Conservation (phyloP, 1,140 invertebrate genomes). For the Holcopasites calliopsidis region DNA sequence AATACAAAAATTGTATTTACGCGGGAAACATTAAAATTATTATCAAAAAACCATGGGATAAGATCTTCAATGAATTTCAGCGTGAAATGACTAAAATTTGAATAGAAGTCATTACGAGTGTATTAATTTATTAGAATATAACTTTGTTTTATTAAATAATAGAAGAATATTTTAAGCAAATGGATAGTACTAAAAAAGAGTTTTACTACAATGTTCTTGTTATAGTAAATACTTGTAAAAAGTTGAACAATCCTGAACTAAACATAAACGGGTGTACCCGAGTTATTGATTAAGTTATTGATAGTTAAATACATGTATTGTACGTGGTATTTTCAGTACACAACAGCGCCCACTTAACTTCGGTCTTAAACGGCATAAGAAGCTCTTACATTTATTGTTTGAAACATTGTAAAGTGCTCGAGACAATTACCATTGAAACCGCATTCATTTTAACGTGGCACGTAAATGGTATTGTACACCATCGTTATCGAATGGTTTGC, state of each 20-base stretch:
- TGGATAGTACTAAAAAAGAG: too few relatives aligned
- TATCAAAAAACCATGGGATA: too few relatives aligned
- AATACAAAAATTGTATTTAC: too few relatives aligned
- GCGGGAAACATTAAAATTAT: too few relatives aligned
- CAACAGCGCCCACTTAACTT: constrained; percentile 3
- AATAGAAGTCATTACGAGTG: too few relatives aligned
- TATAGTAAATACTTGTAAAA: constrained; percentile 26
- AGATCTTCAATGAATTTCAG: too few relatives aligned
- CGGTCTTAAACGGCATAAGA: not conserved
- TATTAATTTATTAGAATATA: too few relatives aligned
- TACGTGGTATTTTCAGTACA: constrained; percentile 17
- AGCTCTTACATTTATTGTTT: not conserved
- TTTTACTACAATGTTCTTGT: not conserved
- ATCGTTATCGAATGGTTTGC: not conserved
- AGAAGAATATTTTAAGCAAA: not conserved
- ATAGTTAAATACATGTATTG: constrained; percentile 18
- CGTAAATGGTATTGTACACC: not conserved
- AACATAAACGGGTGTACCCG: constrained; percentile 17
- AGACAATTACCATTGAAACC: not conserved
- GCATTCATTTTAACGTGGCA: not conserved
- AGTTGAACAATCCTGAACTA: constrained; percentile 27
- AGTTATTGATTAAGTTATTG: constrained; percentile 43
- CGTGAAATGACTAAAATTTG: too few relatives aligned
- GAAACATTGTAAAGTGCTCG: not conserved
- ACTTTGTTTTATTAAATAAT: not conserved